phyloP scores from a whole-genome alignment of 2,797 vertebrate species.

The Xenops minutus region DNA sequence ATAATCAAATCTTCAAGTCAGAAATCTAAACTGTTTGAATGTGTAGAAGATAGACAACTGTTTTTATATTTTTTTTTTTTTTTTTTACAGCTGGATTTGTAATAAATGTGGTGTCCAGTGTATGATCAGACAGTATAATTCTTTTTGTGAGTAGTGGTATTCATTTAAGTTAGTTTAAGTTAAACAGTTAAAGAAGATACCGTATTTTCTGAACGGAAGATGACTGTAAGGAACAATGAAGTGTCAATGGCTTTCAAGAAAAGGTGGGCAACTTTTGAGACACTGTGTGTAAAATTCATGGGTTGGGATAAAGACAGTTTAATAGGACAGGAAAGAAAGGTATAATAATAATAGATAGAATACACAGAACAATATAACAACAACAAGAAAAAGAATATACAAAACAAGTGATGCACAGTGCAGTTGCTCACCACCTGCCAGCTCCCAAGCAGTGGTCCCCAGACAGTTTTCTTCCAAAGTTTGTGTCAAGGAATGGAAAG shows the following conservation, averaged over 20 bases:
- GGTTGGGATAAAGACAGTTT: not conserved
- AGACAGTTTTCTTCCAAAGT: not conserved
- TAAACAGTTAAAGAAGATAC: not conserved
- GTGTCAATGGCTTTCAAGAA: not conserved
- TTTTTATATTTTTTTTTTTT: not conserved
- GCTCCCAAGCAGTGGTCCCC: not conserved
- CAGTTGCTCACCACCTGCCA: not conserved
- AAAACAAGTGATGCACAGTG: not conserved
- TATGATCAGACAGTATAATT: not conserved
- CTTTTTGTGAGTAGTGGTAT: not conserved
- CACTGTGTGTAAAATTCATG: not conserved
- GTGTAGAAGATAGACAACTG: not conserved
- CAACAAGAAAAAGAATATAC: not conserved
- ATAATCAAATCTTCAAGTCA: not conserved
- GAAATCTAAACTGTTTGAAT: conserved; percentile 7
- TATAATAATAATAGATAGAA: not conserved
- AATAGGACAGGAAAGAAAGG: not conserved
- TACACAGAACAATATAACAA: not conserved
- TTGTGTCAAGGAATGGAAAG: not conserved
- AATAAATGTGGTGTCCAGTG: not conserved
- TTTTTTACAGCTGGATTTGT: not conserved
- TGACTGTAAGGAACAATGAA: not conserved
- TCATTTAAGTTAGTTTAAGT: not conserved
- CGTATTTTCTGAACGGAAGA: not conserved
- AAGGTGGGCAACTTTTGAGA: not conserved